phyloP scores from a whole-genome alignment of 2,797 vertebrate species.

The Rhadinocentrus ornatus region DNA sequence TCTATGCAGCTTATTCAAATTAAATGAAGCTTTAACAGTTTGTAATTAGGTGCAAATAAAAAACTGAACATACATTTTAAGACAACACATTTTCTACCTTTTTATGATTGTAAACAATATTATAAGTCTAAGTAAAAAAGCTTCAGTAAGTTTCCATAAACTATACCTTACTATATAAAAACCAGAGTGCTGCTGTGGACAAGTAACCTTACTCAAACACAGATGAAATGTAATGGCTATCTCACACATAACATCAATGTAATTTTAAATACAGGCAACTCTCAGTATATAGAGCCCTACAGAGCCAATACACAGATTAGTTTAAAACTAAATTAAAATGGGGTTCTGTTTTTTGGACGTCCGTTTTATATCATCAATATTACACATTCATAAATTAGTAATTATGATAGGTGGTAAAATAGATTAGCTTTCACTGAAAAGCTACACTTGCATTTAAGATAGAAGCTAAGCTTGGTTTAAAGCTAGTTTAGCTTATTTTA shows the following conservation, averaged over 20 bases:
- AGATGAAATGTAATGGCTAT: slow-evolving; percentile 12
- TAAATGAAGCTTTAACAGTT: slow-evolving; percentile 27
- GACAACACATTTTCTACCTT: neutral
- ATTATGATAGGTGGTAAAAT: neutral
- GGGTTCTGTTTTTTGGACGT: neutral
- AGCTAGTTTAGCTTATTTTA: neutral
- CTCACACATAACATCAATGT: slow-evolving; percentile 20
- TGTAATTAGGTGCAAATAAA: slow-evolving; percentile 33
- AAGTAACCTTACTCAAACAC: neutral
- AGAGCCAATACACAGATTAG: slow-evolving; percentile 5
- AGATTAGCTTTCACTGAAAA: neutral
- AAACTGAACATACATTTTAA: slow-evolving; percentile 10
- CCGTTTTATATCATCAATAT: neutral
- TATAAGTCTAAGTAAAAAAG: neutral
- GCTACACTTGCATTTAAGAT: neutral
- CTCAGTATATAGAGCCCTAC: neutral
- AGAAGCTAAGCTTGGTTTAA: neutral
- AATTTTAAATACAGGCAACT: slow-evolving; percentile 23
- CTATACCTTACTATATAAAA: neutral
- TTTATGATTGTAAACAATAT: slow-evolving; percentile 43
- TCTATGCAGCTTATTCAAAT: slow-evolving; percentile 32
- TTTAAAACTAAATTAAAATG: neutral
- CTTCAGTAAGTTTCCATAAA: slow-evolving; percentile 20
- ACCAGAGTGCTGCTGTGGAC: slow-evolving; percentile 16
- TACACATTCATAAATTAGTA: neutral